Evolutionary conservation across 2,888 invertebrate genomes (phyloP), one percentile per base, ranked within the genome.

Genomic region (Scaptomyza flava): DNA sequence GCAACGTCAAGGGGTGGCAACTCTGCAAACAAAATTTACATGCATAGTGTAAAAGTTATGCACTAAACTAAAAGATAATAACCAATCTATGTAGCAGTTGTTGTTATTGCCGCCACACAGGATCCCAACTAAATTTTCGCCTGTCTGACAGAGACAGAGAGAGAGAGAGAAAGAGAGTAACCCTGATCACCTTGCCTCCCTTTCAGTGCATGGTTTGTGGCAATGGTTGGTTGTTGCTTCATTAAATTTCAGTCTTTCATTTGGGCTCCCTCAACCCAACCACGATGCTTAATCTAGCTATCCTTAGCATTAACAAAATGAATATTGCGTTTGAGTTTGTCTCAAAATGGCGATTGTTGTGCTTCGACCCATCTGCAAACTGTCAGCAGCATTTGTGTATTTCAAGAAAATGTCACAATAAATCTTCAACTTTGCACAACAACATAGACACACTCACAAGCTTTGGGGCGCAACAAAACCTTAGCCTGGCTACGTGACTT

Each of bases 11-110:
- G 48, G 61, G 68, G 48, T 62, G 66, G 66, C 47, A 63, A 53
- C 72, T 33, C 72, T 67, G 9, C 23, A 34, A 27, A 27, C 27
- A 58, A 83, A 86, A 83, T 83, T 83, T 86, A 83, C 86, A 82
- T 82, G 72, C 70, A 85, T 68, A 84, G 81, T 73, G 85, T 74
- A 87, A 87, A 87, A 85, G 81, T 87, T 87, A 64, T 78, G 70
- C 68, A 71, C 70, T 65, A 68, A 83, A 84, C 77, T 77, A 68
- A 76, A 77, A 86, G 81, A 84, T 86, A 86, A 84, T 84, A 88
- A 79, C 69, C 81, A 87, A 87, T 85, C 77, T 66, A 84, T 77
- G 69, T 45, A 67, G 63, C 63, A 47, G 63, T 58, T 45, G 53
- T 34, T 41, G 50, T 23, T 41, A 12, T 65, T 50, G 70, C 41